Conservation (phyloP, 2,888 invertebrate species). For the Omphaloscelis lunosa region DNA sequence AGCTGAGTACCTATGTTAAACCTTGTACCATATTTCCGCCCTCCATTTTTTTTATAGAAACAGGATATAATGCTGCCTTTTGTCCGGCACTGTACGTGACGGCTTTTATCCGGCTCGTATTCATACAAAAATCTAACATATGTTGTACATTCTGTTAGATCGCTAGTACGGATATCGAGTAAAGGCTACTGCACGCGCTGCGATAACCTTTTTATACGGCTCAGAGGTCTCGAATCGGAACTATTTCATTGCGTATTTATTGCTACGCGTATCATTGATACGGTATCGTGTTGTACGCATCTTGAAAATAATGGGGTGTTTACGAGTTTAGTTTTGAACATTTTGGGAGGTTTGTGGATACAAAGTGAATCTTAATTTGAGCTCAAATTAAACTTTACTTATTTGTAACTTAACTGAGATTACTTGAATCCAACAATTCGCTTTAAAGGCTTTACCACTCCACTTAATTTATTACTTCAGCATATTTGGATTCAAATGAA, state of each 20-base stretch:
- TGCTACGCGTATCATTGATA: slow-evolving; percentile 14
- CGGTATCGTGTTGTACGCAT: background rate
- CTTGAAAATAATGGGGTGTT: slow-evolving; percentile 24
- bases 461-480: background rate
- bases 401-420: background rate
- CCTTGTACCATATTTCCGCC: slow-evolving; percentile 1
- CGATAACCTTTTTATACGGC: slow-evolving; percentile 32
- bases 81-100: slow-evolving; percentile 39
- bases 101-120: slow-evolving; percentile 43
- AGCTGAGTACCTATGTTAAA: background rate
- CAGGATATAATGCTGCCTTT: slow-evolving; percentile 40
- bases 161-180: slow-evolving; percentile 39
- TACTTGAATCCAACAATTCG: background rate
- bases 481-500: background rate
- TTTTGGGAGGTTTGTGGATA: background rate
- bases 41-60: slow-evolving; percentile 23
- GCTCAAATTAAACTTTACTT: background rate
- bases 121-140: slow-evolving; percentile 48
- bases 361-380: background rate
- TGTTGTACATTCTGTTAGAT: slow-evolving; percentile 43
- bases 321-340: slow-evolving; percentile 7
- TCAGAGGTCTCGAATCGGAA: slow-evolving; percentile 33
- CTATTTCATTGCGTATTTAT: slow-evolving; percentile 42
- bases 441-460: background rate
- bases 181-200: slow-evolving; percentile 30